A percentile compares a stretch with the other conserved stretches of the same genome.
Evolutionary conservation across 2,888 invertebrate species (phyloP).

Genomic region (Drymonia ruficornis): DNA sequence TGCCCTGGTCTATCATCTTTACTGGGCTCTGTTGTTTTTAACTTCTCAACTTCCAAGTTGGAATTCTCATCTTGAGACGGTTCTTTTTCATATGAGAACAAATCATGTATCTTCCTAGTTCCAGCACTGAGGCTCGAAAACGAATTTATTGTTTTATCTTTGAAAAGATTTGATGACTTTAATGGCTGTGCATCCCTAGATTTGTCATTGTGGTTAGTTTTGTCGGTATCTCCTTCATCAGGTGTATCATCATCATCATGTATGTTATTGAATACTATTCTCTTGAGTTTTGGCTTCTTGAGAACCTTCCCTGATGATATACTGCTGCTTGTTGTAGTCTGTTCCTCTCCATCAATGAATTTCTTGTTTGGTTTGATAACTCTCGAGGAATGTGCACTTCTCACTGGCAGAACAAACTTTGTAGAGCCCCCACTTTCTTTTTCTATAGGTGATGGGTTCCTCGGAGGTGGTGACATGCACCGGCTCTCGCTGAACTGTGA

Average conservation of each 20-base stretch:
- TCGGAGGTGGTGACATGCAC: constrained; percentile 78
- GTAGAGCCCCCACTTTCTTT: constrained; percentile 63
- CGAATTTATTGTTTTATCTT: constrained; percentile 74
- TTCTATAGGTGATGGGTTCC: constrained; percentile 69
- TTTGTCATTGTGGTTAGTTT: constrained; percentile 62
- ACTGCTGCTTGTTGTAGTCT: constrained; percentile 52
- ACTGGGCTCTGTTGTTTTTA: constrained; percentile 57
- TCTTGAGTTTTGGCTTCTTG: constrained; percentile 79
- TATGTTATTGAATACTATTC: constrained; percentile 75
- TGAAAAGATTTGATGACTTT: constrained; percentile 69
- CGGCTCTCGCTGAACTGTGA: constrained; percentile 75
- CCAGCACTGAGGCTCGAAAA: constrained; percentile 65
- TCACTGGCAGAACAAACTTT: constrained; percentile 91
- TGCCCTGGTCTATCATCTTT: constrained; percentile 77
- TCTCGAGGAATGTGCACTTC: constrained; percentile 93
- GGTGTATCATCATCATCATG: constrained; percentile 63
- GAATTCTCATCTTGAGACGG: constrained; percentile 72
- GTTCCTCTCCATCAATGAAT: constrained; percentile 89
- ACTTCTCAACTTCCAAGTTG: constrained; percentile 67
- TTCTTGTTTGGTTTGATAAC: constrained; percentile 95
- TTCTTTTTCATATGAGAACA: constrained; percentile 77
- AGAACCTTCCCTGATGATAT: constrained; percentile 71
- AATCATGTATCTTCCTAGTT: constrained; percentile 64
- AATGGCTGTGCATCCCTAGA: constrained; percentile 58
- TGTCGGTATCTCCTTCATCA: constrained; percentile 62